These are phyloP conservation scores for Onychostoma macrolepis DNA, from an alignment of 2,113 vertebrate species.

Conservation along the genomic window DNA sequence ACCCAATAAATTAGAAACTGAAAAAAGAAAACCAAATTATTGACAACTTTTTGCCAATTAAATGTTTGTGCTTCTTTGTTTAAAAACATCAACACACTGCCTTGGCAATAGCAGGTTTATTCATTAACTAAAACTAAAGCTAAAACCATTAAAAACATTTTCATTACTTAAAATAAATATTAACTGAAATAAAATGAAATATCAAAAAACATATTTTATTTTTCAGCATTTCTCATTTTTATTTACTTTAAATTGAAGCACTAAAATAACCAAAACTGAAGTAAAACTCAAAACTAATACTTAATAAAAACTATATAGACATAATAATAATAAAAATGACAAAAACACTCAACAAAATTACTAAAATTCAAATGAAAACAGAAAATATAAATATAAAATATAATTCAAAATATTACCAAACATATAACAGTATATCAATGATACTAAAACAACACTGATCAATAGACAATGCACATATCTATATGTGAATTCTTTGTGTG, in stretches of 20 bases:
- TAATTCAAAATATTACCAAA: background rate
- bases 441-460: background rate
- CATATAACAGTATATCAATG: background rate
- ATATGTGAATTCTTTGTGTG: too few species aligned
- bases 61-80: background rate
- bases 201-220: background rate
- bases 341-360: too few species aligned
- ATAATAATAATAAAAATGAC: background rate
- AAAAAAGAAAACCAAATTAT: background rate
- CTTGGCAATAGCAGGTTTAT: background rate
- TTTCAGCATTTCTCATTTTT: too few species aligned
- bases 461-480: background rate
- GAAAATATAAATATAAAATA: background rate
- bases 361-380: background rate
- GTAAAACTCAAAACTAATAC: background rate
- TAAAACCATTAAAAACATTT: background rate
- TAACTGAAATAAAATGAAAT: background rate
- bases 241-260: background rate
- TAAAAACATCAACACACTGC: background rate
- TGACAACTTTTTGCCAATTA: background rate
- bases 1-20: background rate
- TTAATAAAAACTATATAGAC: background rate
- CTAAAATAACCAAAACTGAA: background rate
- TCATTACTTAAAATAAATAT: too few species aligned
- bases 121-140: background rate